phyloP scores from a whole-genome alignment of 2,888 invertebrate species.

The Plagodis pulveraria region DNA sequence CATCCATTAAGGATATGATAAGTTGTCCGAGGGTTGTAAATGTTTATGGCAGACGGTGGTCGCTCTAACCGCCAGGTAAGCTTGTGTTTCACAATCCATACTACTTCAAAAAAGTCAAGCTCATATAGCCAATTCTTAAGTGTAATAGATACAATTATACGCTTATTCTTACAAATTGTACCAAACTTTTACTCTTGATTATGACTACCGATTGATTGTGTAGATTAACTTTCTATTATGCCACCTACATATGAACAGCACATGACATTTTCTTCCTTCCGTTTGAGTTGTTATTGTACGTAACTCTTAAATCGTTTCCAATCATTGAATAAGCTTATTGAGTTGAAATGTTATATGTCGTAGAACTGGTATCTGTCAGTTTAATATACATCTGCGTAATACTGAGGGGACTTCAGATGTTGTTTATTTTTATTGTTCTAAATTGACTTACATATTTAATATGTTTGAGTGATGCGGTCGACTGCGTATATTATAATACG shows the following conservation, averaged over 20 bases:
- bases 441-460: too few relatives aligned
- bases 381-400: slow-evolving; percentile 15
- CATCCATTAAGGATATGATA: too few relatives aligned
- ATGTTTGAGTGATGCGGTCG: too few relatives aligned
- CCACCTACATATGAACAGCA: slow-evolving; percentile 24
- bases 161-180: slow-evolving; percentile 7
- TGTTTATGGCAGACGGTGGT: too few relatives aligned
- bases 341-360: slow-evolving; percentile 31
- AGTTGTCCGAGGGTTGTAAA: too few relatives aligned
- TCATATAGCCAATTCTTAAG: too few relatives aligned
- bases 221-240: slow-evolving; percentile 56
- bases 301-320: slow-evolving; percentile 27
- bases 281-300: slow-evolving; percentile 10
- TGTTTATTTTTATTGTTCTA: slow-evolving; percentile 4
- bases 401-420: slow-evolving; percentile 2
- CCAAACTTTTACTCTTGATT: slow-evolving; percentile 29
- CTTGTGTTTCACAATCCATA: too few relatives aligned
- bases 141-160: not conserved
- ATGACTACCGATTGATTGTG: slow-evolving; percentile 43
- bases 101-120: too few relatives aligned
- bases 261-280: slow-evolving; percentile 29
- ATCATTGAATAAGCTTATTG: slow-evolving; percentile 32
- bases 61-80: too few relatives aligned
- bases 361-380: slow-evolving; percentile 24
- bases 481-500: too few relatives aligned